phyloP scores from a whole-genome alignment of 2,888 invertebrate genomes.

The Endomychus coccineus region DNA sequence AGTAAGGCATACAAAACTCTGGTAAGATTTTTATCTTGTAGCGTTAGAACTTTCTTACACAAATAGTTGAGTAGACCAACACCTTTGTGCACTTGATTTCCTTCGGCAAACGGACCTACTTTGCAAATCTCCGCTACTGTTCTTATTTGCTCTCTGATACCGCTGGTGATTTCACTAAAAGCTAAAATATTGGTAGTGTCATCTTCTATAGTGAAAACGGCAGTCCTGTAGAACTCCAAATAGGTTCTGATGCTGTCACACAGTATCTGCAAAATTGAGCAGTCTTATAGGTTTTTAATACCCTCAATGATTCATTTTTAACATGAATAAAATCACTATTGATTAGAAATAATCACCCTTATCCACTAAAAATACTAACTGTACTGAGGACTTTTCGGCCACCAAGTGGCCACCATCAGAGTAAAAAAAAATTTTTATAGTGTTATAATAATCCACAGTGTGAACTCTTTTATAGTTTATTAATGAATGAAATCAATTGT shows the following conservation, averaged over 20 bases:
- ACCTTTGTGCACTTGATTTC: slow-evolving; percentile 41
- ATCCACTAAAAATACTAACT: too few relatives aligned
- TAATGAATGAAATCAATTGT: too few relatives aligned
- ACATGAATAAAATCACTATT: background rate
- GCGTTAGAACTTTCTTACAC: slow-evolving; percentile 54
- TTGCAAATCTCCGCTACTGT: slow-evolving; percentile 51
- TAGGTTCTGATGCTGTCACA: slow-evolving; percentile 55
- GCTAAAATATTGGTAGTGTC: slow-evolving; percentile 31
- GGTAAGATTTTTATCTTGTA: slow-evolving; percentile 51
- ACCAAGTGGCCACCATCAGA: too few relatives aligned
- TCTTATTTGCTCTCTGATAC: slow-evolving; percentile 48
- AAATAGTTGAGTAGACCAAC: slow-evolving; percentile 58
- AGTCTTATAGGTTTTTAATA: background rate
- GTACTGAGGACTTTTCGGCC: too few relatives aligned
- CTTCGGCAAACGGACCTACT: slow-evolving; percentile 38
- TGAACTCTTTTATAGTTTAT: too few relatives aligned
- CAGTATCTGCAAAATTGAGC: slow-evolving; percentile 51
- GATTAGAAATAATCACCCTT: too few relatives aligned
- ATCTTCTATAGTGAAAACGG: slow-evolving; percentile 33
- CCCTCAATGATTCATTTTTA: background rate
- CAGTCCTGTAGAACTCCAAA: slow-evolving; percentile 52
- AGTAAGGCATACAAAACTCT: slow-evolving; percentile 48
- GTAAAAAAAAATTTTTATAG: too few relatives aligned
- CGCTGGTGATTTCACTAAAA: slow-evolving; percentile 42
- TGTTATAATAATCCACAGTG: too few relatives aligned